Base-by-base conservation (phyloP, 2,888 invertebrate genomes). In the Craniophora ligustri region DNA sequence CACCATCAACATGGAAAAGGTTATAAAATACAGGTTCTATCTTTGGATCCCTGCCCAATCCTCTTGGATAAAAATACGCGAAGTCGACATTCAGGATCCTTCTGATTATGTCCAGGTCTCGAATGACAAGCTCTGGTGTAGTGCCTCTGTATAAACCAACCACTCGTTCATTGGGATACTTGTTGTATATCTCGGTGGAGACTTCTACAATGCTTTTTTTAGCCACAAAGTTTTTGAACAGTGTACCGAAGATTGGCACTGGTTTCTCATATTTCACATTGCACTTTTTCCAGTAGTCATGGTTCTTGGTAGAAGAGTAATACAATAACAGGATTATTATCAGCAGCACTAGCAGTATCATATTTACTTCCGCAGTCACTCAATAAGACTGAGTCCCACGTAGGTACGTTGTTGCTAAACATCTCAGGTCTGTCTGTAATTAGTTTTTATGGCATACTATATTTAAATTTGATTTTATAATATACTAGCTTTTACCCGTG, bases 1-100 rank as follows among this genome's bases (percentile, higher is more conserved):
- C 91, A 0, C 90, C 90, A 15, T 89, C 86, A 3, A 48, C 79
- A 23, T 81, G 77, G 48, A 91, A 90, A 16, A 91, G 41, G 48
- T 85, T 89, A 4, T 46, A 40, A 10, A 84, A 60, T 1, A 87
- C 11, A 0, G 88, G 85, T 40, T 91, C 89, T 2, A 54, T 39
- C 39, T 79, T 72, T 0, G 72, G 54, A 34, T 83, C 59, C n/a
- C 84, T 76, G 0, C 81, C 80, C 2, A 85, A 40, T 2, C 89
- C 85, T 10, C 91, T 78, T 0, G 61, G 67, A 36, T 89, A 75
- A 56, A 91, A 91, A 48, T 79, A 72, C 0, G 70, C 63, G 28
- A 89, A 89, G 46, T 91, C 87, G 1, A 78, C 68, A 45, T 41
- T 86, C 19, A 91, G 53, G 38, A 91, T 82, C 11, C 67, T 49